These are phyloP conservation scores for Ciona savignyi DNA, from an alignment of 23 tunicate genomes.

Conservation along the genomic window DNA sequence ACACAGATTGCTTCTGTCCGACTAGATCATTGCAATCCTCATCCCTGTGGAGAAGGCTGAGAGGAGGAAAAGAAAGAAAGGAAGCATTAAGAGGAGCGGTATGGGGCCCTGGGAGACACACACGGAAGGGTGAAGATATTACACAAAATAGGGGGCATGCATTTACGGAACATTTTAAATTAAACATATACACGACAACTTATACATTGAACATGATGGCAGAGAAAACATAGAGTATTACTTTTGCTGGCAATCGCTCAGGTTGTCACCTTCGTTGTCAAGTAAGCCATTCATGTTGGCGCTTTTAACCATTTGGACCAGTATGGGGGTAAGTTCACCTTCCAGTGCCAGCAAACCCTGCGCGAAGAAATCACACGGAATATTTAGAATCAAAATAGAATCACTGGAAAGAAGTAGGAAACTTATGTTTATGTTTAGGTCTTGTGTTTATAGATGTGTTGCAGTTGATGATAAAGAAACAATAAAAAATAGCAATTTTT, in stretches of 20 bases:
- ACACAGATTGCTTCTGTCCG: slow-evolving; percentile 33
- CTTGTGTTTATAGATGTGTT: no score
- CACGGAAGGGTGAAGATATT: not conserved
- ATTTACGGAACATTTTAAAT: no score
- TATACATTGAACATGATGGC: not conserved
- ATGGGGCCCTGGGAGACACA: not conserved
- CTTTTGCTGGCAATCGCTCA: slow-evolving; percentile 87
- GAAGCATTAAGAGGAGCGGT: not conserved
- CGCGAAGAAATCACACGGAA: no score
- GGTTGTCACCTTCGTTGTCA: slow-evolving; percentile 89
- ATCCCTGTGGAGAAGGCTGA: slow-evolving; percentile 33
- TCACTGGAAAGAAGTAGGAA: no score
- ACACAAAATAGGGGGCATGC: no score
- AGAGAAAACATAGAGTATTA: slow-evolving; percentile 15
- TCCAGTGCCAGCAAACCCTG: slow-evolving; percentile 98
- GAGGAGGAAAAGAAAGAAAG: slow-evolving; percentile 4
- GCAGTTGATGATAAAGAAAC: no score
- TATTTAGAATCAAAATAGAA: no score
- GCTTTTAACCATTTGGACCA: slow-evolving; percentile 99
- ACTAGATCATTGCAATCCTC: slow-evolving; percentile 37
- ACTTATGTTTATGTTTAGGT: no score
- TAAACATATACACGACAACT: not conserved
- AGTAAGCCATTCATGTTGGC: slow-evolving; percentile 97
- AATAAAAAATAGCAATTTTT: no score
- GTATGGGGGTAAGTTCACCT: slow-evolving; percentile 96